phyloP scores from a whole-genome alignment of 2,797 vertebrate species.

The Spheniscus humboldti region DNA sequence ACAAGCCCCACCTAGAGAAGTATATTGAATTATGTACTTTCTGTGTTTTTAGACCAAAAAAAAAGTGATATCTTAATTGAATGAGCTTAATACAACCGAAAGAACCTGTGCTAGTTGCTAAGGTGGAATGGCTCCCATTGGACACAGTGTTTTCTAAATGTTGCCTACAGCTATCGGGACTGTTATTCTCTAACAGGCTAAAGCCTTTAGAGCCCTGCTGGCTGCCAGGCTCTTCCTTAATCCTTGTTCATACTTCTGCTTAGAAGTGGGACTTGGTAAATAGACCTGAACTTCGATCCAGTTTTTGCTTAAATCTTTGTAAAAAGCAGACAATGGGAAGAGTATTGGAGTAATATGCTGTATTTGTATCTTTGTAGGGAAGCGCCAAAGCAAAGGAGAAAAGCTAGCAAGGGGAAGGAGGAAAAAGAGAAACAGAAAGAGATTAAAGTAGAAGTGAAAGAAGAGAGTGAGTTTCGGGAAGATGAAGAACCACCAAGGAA shows the following conservation, averaged over 20 bases:
- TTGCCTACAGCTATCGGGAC: not conserved
- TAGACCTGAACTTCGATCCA: not conserved
- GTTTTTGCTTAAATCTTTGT: not conserved
- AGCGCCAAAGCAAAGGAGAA: slow-evolving; percentile 84
- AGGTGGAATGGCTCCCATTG: not conserved
- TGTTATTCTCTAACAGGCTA: not conserved
- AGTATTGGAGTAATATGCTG: not conserved
- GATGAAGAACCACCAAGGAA: slow-evolving; percentile 90
- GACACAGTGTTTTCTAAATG: not conserved
- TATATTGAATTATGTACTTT: slow-evolving; percentile 28
- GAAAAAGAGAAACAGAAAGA: slow-evolving; percentile 86
- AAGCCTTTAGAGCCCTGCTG: not conserved
- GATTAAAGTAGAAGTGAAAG: slow-evolving; percentile 84
- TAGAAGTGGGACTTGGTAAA: not conserved
- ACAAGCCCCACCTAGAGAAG: slow-evolving; percentile 91
- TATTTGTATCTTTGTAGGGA: slow-evolving; percentile 76
- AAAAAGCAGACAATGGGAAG: not conserved
- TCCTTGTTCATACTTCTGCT: not conserved
- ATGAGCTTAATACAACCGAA: not conserved
- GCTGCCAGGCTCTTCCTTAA: not conserved
- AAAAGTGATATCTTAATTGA: not conserved
- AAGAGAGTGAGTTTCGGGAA: slow-evolving; percentile 85
- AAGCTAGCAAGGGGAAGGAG: slow-evolving; percentile 78
- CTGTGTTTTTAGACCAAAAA: not conserved
- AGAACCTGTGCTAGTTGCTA: not conserved